phyloP scores from a whole-genome alignment of 2,888 invertebrate species.

The Leptothorax acervorum region DNA sequence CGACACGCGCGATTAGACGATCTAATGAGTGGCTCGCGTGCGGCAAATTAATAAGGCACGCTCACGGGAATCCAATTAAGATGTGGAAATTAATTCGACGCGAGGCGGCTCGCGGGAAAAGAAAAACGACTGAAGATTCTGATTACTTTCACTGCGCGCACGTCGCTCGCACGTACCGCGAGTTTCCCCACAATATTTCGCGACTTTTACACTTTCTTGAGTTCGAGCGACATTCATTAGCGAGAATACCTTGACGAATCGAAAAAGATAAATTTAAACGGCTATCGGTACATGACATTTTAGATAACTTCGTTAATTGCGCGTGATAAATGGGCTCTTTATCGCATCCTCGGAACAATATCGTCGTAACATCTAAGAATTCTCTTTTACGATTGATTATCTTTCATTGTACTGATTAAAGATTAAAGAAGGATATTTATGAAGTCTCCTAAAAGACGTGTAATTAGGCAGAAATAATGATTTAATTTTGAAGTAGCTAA shows the following conservation, averaged over 20 bases:
- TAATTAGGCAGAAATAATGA: background rate
- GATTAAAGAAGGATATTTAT: background rate
- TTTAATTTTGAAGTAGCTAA: background rate
- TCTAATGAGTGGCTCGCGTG: conserved; percentile 29
- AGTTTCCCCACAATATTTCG: conserved; percentile 42
- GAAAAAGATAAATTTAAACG: background rate
- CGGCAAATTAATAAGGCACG: conserved; percentile 34
- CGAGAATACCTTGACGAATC: background rate
- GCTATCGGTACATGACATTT: background rate
- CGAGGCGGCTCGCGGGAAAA: background rate
- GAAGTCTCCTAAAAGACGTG: background rate
- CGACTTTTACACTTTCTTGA: conserved; percentile 52
- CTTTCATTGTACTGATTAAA: background rate
- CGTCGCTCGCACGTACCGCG: background rate
- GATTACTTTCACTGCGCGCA: conserved; percentile 59
- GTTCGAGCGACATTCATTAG: background rate
- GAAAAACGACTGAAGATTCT: conserved; percentile 30
- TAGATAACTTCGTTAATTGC: conserved; percentile 12
- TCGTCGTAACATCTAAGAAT: background rate
- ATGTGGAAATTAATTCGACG: conserved; percentile 41
- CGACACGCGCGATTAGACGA: conserved; percentile 3
- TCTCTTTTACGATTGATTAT: background rate
- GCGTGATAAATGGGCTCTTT: conserved; percentile 7
- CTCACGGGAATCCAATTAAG: conserved; percentile 13
- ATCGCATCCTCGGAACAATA: conserved; percentile 22